A percentile compares a stretch with the other conserved stretches of the same genome.
Evolutionary conservation across 2,113 vertebrate species (phyloP).

Genomic region (Carettochelys insculpta): DNA sequence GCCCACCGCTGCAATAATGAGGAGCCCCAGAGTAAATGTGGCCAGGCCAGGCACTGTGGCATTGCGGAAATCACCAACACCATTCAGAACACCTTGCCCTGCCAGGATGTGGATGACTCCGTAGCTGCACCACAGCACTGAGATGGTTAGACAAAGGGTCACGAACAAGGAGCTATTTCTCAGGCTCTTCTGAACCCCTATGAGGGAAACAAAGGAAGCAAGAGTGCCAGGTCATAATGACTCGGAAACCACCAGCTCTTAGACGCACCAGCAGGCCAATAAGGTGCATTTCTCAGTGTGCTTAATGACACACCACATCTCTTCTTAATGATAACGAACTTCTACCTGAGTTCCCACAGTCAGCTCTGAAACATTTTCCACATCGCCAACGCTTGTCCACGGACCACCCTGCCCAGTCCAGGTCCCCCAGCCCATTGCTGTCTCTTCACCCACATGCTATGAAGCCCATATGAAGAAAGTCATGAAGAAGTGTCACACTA

Average conservation of each 20-base stretch:
- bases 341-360: background rate
- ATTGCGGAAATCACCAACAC: constrained; percentile 28
- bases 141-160: constrained; percentile 81
- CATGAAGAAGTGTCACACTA: background rate
- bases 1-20: constrained; percentile 75
- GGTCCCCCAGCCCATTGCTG: background rate
- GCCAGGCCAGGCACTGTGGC: constrained; percentile 84
- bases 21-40: constrained; percentile 77
- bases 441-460: background rate
- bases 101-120: constrained; percentile 81
- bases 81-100: constrained; percentile 71
- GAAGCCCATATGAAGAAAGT: background rate
- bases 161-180: constrained; percentile 73
- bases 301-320: background rate
- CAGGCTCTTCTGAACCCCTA: constrained; percentile 79
- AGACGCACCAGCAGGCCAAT: background rate
- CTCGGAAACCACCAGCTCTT: background rate
- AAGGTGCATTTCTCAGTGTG: background rate
- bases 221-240: background rate
- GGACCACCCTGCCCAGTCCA: accelerated
- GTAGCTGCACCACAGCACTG: constrained; percentile 83
- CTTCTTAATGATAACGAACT: background rate
- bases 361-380: background rate
- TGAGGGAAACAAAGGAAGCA: accelerated
- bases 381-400: background rate